phyloP scores from a whole-genome alignment of 53 echinoderm and acorn worm species.

The Holothuria scabra region DNA sequence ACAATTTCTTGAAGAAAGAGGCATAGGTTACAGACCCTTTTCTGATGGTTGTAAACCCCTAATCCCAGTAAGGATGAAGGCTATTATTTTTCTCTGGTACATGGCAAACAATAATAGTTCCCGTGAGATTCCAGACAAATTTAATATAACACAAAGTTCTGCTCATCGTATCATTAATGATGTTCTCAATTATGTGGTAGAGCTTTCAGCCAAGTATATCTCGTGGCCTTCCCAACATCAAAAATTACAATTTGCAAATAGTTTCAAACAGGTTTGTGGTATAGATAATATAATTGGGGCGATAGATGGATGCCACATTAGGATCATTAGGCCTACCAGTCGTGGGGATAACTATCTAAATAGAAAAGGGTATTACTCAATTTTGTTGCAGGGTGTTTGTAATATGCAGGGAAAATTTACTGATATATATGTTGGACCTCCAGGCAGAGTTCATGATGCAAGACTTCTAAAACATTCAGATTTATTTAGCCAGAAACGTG shows the following conservation, averaged over 20 bases:
- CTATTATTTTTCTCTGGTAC: not conserved
- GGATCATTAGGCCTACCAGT: not conserved
- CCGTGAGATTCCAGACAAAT: not conserved
- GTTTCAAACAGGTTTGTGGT: no score
- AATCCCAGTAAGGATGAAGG: not conserved
- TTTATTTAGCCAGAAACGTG: not conserved
- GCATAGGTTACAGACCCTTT: no score
- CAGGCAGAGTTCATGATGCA: conserved; percentile 1
- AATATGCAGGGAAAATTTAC: not conserved
- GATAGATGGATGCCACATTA: conserved; percentile 3
- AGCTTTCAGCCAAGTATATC: not conserved
- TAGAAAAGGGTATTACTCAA: not conserved
- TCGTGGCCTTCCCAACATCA: not conserved
- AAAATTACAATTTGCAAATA: not conserved
- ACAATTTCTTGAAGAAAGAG: no score
- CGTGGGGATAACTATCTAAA: conserved; percentile 17
- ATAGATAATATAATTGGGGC: not conserved
- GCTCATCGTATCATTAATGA: not conserved
- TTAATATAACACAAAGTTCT: not conserved
- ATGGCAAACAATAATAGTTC: not conserved
- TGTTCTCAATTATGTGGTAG: not conserved
- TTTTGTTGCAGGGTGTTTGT: conserved; percentile 1
- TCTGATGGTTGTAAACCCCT: no score
- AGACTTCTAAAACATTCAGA: not conserved
- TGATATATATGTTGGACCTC: conserved; percentile 4